Evolutionary conservation across 2,888 invertebrate species (phyloP), one percentile per base, ranked within the genome.

Genomic region (Cerceris rybyensis): DNA sequence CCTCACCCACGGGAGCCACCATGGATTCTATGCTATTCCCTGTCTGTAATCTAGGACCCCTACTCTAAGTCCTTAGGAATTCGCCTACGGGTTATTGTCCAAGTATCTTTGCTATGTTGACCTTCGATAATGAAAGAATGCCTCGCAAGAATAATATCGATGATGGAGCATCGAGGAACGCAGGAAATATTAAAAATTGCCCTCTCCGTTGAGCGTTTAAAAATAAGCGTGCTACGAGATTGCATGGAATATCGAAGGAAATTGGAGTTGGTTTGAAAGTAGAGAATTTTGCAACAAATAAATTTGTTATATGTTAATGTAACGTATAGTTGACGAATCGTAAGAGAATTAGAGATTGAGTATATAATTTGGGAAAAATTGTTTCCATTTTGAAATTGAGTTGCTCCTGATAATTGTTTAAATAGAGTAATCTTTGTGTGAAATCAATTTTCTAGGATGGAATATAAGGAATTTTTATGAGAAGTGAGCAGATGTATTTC

Each of bases 41-140:
- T 66, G 74, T 67, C 78, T 72, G 77, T 85, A 85, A 86, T 85
- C 79, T 80, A 81, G 75, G 63, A n/a, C 16, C 43, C 14, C 61
- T 16, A 17, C 16, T 50, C 50, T 50, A 70, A 54, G 69, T 73
- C 73, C 52, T 64, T 67, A 70, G 84, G 84, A 86, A 85, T 85
- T 85, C 84, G 80, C 86, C 86, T 76, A 76, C 81, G 78, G 84
- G 74, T 84, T 84, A 82, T 84, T 84, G 84, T 82, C 74, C 80
- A 77, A 81, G 82, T 79, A 85, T 85, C 71, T 74, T 77, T 74
- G 76, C 65, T 63, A 70, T 74, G 78, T 76, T 74, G 79, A 81
- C 81, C 78, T 76, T 83, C 82, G 70, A 85, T 84, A 84, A 84
- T 79, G 74, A 74, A 83, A 81, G 77, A 81, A 81, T 74, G 73